Evolutionary conservation across 2,797 vertebrate genomes (phyloP), one percentile per base, ranked within the genome.

Genomic region (Pygocentrus nattereri): DNA sequence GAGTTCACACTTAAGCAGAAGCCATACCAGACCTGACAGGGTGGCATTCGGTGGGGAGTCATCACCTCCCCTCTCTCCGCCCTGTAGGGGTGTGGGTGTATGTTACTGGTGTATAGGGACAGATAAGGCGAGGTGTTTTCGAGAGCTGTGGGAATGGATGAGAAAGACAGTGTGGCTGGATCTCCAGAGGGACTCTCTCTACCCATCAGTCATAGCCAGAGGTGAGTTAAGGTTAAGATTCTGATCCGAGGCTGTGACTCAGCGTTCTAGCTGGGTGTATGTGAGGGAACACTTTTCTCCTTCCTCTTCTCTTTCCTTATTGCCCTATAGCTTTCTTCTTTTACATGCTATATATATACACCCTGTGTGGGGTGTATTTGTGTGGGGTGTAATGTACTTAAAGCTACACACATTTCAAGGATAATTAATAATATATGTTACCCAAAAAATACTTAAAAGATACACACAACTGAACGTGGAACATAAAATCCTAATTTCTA

Each of bases 191-290:
- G 50, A 4, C 50, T 73, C 44, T 73, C 70, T 73, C 49, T 56
- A 34, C 30, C 50, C 50, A 73, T 73, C 19, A 16, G 68, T 49
- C 38, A 49, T 21, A 31, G 34, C 41, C n/a, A 16, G 65, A 27
- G 77, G 56, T 72, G 68, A 79, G 59, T 71, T 61, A 69, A 71
- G 67, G 68, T 71, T 71, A 54, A 79, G 31, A 44, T 31, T 71
- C 77, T 70, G 54, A 59, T 72, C 56, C 67, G 23, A 61, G 68
- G 54, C 54, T 71, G 25, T 79, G 77, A 72, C 68, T 71, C 77
- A 79, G 77, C 56, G 47, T 30, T 73, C 50, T 73, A 56, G 5
- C 70, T 56, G 30, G 30, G 4, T 1, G 30, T 19, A 73, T 2
- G 5, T 6, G 19, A 56, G 27, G 19, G 16, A 50, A 25, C 3